phyloP scores from a whole-genome alignment of 2,888 invertebrate genomes.

The Polyommatus iphigenia region DNA sequence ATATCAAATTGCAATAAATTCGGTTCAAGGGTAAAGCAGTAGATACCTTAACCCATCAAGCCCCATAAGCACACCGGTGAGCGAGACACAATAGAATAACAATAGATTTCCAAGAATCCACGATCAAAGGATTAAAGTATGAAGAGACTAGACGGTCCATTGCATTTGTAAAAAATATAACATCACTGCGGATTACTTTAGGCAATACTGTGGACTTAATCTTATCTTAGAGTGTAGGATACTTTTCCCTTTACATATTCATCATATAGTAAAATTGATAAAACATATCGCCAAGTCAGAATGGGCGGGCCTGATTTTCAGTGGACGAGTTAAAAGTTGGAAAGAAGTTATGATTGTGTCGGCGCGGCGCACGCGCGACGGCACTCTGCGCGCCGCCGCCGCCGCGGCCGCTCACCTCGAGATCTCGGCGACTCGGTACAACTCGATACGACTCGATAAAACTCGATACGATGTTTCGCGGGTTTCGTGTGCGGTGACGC shows the following conservation, averaged over 20 bases:
- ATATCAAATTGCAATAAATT: no score
- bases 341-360: slow-evolving; percentile 41
- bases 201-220: not conserved
- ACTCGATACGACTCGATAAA: not conserved
- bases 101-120: no score
- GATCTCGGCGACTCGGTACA: slow-evolving; percentile 38
- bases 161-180: no score
- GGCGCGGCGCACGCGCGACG: slow-evolving; percentile 73
- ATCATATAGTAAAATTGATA: not conserved
- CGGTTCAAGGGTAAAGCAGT: no score
- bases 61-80: no score
- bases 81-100: no score
- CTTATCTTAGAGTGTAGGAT: no score
- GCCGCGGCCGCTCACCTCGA: slow-evolving; percentile 60
- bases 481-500: not conserved
- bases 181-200: not conserved
- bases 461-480: slow-evolving; percentile 6
- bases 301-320: slow-evolving; percentile 43
- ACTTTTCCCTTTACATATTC: not conserved
- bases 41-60: no score
- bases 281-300: not conserved
- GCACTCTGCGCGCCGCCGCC: slow-evolving; percentile 63
- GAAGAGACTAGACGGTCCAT: no score
- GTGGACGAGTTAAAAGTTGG: slow-evolving; percentile 42
- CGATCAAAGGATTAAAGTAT: no score